Base-by-base conservation (phyloP, 2,888 invertebrate genomes). In the Sycophila texana region DNA sequence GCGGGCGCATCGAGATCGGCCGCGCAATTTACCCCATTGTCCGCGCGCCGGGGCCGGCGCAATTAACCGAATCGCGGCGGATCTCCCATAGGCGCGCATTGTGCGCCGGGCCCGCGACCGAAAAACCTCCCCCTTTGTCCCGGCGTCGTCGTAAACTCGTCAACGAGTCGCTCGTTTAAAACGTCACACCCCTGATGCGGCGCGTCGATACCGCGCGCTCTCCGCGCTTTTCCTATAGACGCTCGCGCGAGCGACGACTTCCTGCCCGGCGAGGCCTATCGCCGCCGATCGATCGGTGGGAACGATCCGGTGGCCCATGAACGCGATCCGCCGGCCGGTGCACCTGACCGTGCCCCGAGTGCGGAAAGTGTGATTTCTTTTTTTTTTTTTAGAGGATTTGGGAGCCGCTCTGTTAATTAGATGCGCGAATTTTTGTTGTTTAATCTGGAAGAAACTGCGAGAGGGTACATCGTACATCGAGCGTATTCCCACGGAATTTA, bases 81-180 rank as follows among this genome's bases (percentile, higher is more conserved):
- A 70, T 70, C 53, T 18, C 49, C n/a, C 53, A n/a, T n/a, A n/a
- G 53, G 57, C 51, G 13, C 51, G 13, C 26, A 30, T 30, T 49
- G 60, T 60, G 47, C 51, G 22, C 22, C 14, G 30, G 30, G 3
- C 51, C 4, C 51, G 16, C 51, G 51, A 16, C 13, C n/a, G 47
- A 20, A 47, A 49, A 66, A 39, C 18, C 49, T 57, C 58, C 78
- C 66, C 78, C 66, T 71, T 79, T 79, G 79, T 74, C 57, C 30
- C 51, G 60, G 51, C 57, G 58, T 66, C 67, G 39, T 78, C 77
- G 73, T 78, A 74, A 79, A 66, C 47, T 61, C 57, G 66, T 74
- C 79, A 71, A 74, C 79, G 60, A 70, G 79, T 74, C 74, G 78
- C 74, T 75, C 75, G 72, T 79, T 67, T 39, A 39, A 72, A 79